Evolutionary conservation across 1,140 invertebrate species (phyloP).

Genomic region (Euura saliciscinereae): DNA sequence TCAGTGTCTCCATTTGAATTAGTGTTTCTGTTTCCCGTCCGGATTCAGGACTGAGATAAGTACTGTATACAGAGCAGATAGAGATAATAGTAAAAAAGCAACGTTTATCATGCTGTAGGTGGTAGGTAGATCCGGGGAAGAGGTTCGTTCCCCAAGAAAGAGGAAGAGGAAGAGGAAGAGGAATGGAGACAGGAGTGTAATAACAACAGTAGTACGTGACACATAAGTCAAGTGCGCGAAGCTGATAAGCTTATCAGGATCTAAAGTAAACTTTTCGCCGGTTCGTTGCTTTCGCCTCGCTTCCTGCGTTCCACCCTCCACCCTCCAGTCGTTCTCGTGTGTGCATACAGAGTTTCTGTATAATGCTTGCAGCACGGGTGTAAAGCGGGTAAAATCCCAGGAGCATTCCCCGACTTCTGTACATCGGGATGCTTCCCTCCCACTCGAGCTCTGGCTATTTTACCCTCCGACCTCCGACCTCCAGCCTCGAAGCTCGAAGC

Average conservation of each 20-base stretch:
- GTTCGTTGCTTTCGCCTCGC: no score
- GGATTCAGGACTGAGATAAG: no score
- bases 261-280: conserved; percentile 6
- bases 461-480: not conserved
- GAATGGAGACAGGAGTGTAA: not conserved
- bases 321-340: no score
- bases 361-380: no score
- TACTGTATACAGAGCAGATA: no score
- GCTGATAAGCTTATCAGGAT: conserved; percentile 5
- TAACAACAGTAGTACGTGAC: not conserved
- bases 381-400: not conserved
- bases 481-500: not conserved
- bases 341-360: no score
- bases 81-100: no score
- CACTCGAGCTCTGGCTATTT: not conserved
- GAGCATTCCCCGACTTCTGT: not conserved
- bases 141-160: not conserved
- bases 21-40: no score
- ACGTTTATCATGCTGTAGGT: no score
- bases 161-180: not conserved
- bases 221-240: not conserved
- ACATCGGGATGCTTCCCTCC: not conserved
- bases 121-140: not conserved
- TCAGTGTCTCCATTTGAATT: no score
- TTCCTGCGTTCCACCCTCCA: no score